Conservation (phyloP, 2,888 invertebrate genomes). For the Cyaniris semiargus region DNA sequence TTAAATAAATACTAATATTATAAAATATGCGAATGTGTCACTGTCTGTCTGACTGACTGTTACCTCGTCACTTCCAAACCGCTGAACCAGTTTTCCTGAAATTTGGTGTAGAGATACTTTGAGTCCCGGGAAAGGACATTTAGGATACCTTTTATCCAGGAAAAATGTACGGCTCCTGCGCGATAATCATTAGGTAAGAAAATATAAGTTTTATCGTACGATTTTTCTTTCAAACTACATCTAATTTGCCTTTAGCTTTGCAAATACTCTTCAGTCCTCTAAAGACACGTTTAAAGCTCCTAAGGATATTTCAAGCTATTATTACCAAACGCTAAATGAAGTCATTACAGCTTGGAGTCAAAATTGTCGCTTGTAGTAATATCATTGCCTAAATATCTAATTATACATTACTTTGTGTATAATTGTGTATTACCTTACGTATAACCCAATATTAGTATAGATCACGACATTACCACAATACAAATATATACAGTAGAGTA, state of each 20-base stretch:
- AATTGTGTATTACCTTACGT: neutral
- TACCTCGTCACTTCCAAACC: too few species aligned
- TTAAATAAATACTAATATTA: too few species aligned
- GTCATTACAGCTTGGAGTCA: neutral
- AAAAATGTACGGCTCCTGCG: too few species aligned
- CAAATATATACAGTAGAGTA: neutral
- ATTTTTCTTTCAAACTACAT: too few species aligned
- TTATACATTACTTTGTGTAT: slow-evolving; percentile 13
- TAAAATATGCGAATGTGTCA: too few species aligned
- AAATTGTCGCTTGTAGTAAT: slow-evolving; percentile 2
- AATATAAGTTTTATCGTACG: too few species aligned
- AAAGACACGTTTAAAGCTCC: neutral
- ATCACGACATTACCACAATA: slow-evolving; percentile 17
- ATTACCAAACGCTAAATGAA: neutral
- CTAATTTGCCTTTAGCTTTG: neutral
- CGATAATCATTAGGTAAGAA: too few species aligned
- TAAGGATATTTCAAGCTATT: neutral
- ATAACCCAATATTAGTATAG: slow-evolving; percentile 19
- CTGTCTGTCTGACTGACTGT: too few species aligned
- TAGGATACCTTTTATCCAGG: too few species aligned
- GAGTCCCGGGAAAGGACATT: too few species aligned
- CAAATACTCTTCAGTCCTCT: neutral
- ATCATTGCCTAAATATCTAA: neutral
- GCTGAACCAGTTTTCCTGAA: too few species aligned
- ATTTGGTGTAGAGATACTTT: too few species aligned